Base-by-base conservation (phyloP, 2,888 invertebrate genomes). In the Cerastoderma edule region DNA sequence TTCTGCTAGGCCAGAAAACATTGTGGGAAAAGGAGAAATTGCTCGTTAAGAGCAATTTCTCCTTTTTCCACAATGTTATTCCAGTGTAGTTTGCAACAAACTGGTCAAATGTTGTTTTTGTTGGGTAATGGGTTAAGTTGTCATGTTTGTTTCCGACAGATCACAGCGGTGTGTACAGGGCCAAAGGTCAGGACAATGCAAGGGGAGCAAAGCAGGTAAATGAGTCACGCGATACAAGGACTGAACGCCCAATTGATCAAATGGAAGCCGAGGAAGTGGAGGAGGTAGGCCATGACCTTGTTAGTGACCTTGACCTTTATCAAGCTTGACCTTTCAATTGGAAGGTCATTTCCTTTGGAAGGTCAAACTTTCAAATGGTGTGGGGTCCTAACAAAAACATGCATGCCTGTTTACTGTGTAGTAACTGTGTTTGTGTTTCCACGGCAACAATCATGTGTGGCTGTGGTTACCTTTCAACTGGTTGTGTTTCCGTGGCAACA, bases 191-290 rank as follows among this genome's bases (percentile, higher is more conserved):
- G 60, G 72, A 75, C 39, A 75, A 81, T 57, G 33, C 67, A 0
- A 48, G 44, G 10, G 78, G 78, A 27, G 78, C 81, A 1, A 56
- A 64, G 54, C 78, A 81, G 81, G 81, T 81, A 78, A 81, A 81
- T 60, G 81, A 81, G 10, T 64, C 75, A 46, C 48, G 39, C 27
- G 81, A 81, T 28, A 81, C 81, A 22, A 75, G 71, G 19, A 73
- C 68, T 60, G 81, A 81, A 56, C 69, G 67, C 56, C 81, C 81
- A 27, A 81, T 81, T 44, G 81, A 81, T 81, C 75, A 81, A 78
- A 81, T 73, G 81, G 75, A 81, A 60, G 81, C 81, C n/a, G 78
- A 75, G 63, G 63, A 66, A 39, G 81, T 81, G 4, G 72, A 68
- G 27, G 81, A 81, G 78, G 81, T 78, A 75, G 53, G 70, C 65